Evolutionary conservation across 1,140 invertebrate genomes (phyloP).

Genomic region (Scylla paramamosain): DNA sequence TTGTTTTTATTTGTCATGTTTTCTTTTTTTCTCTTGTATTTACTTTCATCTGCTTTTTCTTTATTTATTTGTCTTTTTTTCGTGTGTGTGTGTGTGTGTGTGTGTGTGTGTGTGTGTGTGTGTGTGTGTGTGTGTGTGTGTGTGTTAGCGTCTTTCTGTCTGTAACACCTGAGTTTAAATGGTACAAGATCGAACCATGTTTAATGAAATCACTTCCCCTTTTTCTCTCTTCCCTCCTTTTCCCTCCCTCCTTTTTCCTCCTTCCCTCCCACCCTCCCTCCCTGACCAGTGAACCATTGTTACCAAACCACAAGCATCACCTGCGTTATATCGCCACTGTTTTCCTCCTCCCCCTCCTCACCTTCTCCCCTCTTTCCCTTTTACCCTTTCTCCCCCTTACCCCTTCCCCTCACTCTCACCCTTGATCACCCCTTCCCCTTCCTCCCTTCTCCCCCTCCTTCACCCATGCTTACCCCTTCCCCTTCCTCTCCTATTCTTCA

Average conservation of each 20-base stretch:
- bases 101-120: constrained; percentile 33
- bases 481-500: too few relatives aligned
- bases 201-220: background rate
- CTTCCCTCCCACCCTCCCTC: background rate
- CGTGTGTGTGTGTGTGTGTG: constrained; percentile 17
- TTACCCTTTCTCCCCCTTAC: background rate
- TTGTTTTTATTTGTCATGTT: background rate
- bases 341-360: background rate
- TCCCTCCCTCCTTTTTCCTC: background rate
- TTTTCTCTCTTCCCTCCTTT: background rate
- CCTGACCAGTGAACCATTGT: background rate
- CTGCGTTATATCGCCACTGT: background rate
- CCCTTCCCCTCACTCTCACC: background rate
- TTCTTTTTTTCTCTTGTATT: background rate
- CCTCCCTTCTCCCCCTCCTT: background rate
- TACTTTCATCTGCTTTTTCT: background rate
- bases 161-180: background rate
- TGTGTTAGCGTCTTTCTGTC: background rate
- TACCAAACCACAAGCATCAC: background rate
- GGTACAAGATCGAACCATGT: background rate
- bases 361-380: background rate
- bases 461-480: background rate
- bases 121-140: constrained; percentile 27
- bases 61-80: background rate
- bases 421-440: background rate